Base-by-base conservation (phyloP, 2,113 vertebrate genomes). In the Conger conger region DNA sequence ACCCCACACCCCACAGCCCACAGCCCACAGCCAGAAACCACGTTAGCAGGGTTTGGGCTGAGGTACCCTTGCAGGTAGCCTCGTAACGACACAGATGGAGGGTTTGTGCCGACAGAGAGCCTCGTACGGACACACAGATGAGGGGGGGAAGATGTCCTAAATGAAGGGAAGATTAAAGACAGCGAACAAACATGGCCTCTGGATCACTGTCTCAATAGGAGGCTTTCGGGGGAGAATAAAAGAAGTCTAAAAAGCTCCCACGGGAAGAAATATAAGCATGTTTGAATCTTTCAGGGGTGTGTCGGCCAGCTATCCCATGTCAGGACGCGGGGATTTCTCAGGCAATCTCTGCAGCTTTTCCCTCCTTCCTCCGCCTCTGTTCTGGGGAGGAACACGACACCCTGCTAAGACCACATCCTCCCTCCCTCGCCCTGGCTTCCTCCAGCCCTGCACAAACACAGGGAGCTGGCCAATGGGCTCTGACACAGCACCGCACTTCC, bases 321-420 rank as follows among this genome's bases (percentile, higher is more conserved):
- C 38, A 27, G 4, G 37, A 36, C 18, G 20, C 20, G 38, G 79
- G 40, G 79, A 80, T n/a, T 42, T 42, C 40, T 80, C 38, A 5
- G 40, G 50, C 79, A 38, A n/a, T n/a, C 27, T 27, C 57, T 27
- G 54, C 63, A n/a, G n/a, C 33, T 33, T 73, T 17, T 73, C 9
- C 33, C n/a, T 33, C n/a, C 1, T 40, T 79, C 42, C 23, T 1
- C 27, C 57, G 23, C 79, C 36, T 42, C n/a, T 80, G 38, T 80
- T 80, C 40, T 45, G 20, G 11, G 79, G 4, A 80, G 79, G 8
- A 80, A 80, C 79, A 40, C 18, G 79, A 80, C 40, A 80, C 79
- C 38, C 40, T 20, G 38, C 40, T 45, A n/a, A n/a, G 8, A 80
- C 79, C 23, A 80, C 79, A 80, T 80, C 42, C 79, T 45, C 79